Evolutionary conservation across 2,888 invertebrate species (phyloP), one percentile per base, ranked within the genome.

Genomic region (Mythimna loreyi): DNA sequence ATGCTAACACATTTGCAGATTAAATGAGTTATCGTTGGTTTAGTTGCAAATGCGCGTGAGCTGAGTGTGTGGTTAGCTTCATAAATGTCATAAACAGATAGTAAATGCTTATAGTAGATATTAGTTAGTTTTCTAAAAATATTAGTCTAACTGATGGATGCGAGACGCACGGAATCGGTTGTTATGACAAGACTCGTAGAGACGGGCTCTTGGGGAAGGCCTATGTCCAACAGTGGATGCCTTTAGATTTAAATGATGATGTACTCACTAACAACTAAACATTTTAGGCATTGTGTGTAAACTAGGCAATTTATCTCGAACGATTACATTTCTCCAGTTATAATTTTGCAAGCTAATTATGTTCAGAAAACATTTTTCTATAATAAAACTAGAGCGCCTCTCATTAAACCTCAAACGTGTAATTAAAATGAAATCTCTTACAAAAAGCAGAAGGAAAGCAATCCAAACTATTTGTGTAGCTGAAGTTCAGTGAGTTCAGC

Each of bases 381-480:
- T 30, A 55, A 25, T 2, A 71, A 58, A 64, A 40, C 16, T 23
- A 40, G 50, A 25, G 56, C 23, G 43, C 28, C 25, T 23, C 47
- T 79, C 55, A 64, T 60, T 75, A 63, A 68, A 63, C 43, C 50
- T 33, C 56, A 30, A 50, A 36, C 59, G 53, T 80, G 63, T 63
- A 76, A 76, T 76, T 76, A 75, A 76, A 76, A 75, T 60, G 19
- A 59, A 72, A 58, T 71, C 30, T 73, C 30, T 21, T 8, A 63
- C 30, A 80, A 80, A 71, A 80, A 75, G 56, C 36, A 67, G 16
- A 50, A 62, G 53, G 55, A 58, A 75, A 57, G 60, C 50, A 62
- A 75, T 58, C 68, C 36, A 28, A 71, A 82, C 58, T 72, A 70
- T 62, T 80, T 70, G 67, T 63, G 55, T 33, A 47, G 67, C 8